These are phyloP conservation scores for Sterrhoptilus dennistouni DNA, from an alignment of 2,113 vertebrate species.

Conservation along the genomic window DNA sequence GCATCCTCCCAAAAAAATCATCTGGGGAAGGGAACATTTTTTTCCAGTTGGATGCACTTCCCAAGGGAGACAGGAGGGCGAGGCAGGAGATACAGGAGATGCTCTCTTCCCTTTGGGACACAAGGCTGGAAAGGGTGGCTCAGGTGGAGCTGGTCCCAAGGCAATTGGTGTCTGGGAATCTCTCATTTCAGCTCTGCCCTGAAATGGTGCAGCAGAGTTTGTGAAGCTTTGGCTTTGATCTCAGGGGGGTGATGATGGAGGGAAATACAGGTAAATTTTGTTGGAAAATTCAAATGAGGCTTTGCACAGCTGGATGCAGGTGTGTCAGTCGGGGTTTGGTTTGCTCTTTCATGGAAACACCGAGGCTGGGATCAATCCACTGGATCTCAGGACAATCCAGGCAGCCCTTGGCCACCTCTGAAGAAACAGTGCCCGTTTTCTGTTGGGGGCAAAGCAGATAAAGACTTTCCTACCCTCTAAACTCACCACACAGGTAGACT, in stretches of 20 bases:
- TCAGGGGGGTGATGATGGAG: fast-evolving
- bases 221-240: background rate
- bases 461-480: background rate
- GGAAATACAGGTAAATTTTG: background rate
- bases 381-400: background rate
- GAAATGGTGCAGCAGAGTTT: background rate
- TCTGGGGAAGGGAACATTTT: background rate
- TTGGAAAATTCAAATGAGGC: background rate
- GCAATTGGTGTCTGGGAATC: background rate
- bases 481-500: background rate
- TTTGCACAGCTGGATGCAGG: background rate
- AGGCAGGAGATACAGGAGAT: background rate
- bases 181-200: background rate
- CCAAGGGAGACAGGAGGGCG: background rate
- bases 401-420: background rate
- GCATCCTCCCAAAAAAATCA: background rate
- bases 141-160: background rate
- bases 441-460: background rate
- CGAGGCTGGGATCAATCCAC: background rate
- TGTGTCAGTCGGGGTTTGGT: background rate
- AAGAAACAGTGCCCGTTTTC: background rate
- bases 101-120: fast-evolving
- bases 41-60: background rate
- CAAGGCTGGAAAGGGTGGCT: background rate
- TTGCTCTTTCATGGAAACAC: background rate